A percentile compares a stretch with the other conserved stretches of the same genome.
These are phyloP conservation scores for Cyrtonyx montezumae DNA, from an alignment of 2,113 vertebrate genomes.

Conservation along the genomic window DNA sequence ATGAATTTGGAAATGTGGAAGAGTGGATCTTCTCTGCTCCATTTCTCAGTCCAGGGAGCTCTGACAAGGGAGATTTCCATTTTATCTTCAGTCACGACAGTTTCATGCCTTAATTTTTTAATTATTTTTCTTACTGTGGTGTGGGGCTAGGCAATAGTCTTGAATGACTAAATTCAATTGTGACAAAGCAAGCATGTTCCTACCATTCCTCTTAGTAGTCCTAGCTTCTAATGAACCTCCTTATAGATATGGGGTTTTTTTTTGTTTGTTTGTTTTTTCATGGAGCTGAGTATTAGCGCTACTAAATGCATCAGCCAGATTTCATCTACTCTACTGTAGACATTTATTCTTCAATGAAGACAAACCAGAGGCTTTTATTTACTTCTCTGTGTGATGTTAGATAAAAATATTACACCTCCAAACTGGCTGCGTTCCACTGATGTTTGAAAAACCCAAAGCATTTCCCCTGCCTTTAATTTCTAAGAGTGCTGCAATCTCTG, in stretches of 20 bases:
- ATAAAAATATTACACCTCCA: neutral
- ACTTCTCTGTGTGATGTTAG: neutral
- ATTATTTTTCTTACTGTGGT: neutral
- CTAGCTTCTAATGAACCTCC: neutral
- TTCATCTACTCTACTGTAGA: neutral
- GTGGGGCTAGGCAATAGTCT: neutral
- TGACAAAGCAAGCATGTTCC: neutral
- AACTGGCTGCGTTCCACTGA: neutral
- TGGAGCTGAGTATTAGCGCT: neutral
- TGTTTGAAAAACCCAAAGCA: neutral
- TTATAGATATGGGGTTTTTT: neutral
- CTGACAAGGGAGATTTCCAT: neutral
- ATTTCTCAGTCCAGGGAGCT: neutral
- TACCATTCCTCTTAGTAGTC: neutral
- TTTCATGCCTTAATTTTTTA: neutral
- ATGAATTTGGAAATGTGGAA: neutral
- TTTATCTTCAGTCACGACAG: neutral
- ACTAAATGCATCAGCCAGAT: neutral
- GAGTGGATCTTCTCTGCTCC: neutral
- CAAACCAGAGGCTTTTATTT: neutral
- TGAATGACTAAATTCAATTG: neutral
- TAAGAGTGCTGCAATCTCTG: conserved; percentile 5
- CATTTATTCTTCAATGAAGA: neutral
- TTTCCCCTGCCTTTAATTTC: neutral
- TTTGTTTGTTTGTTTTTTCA: neutral